A percentile compares a stretch with the other conserved stretches of the same genome.
Conservation (phyloP, 2,888 invertebrate genomes). For the Epistrophella euchroma region DNA sequence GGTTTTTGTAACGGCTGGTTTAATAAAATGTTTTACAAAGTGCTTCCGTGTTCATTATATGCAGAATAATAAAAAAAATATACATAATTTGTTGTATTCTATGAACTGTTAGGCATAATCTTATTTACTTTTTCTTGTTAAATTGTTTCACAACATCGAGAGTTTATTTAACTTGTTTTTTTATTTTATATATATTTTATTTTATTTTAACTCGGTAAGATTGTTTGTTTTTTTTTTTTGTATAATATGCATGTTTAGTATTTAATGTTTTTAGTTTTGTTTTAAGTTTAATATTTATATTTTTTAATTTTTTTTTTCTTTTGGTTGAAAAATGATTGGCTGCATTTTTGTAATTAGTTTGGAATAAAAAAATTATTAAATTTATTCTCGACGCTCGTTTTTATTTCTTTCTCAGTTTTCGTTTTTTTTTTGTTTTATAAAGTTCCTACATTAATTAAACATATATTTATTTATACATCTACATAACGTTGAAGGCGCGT, state of each 20-base stretch:
- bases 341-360: slow-evolving; percentile 59
- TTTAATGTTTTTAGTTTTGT: slow-evolving; percentile 77
- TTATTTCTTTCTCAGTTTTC: slow-evolving; percentile 40
- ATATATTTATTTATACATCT: slow-evolving; percentile 77
- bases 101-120: slow-evolving; percentile 65
- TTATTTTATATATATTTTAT: slow-evolving; percentile 71
- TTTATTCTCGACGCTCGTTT: slow-evolving; percentile 62
- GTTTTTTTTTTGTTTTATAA: slow-evolving; percentile 48
- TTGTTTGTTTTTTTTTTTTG: slow-evolving; percentile 71
- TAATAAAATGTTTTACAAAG: slow-evolving; percentile 56
- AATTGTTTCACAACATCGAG: slow-evolving; percentile 84
- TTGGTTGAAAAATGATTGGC: slow-evolving; percentile 73
- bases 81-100: slow-evolving; percentile 58
- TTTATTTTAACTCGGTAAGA: slow-evolving; percentile 75
- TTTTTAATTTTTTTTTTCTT: slow-evolving; percentile 41
- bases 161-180: slow-evolving; percentile 80
- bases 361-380: slow-evolving; percentile 55
- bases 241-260: slow-evolving; percentile 67
- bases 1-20: slow-evolving; percentile 31
- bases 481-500: slow-evolving; percentile 82
- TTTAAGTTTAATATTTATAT: slow-evolving; percentile 64
- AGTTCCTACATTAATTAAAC: slow-evolving; percentile 75
- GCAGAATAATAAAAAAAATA: slow-evolving; percentile 75
- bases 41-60: slow-evolving; percentile 74
- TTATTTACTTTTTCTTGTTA: slow-evolving; percentile 57